Evolutionary conservation across 1,140 invertebrate genomes (phyloP).

Genomic region (Teleogryllus occipitalis): DNA sequence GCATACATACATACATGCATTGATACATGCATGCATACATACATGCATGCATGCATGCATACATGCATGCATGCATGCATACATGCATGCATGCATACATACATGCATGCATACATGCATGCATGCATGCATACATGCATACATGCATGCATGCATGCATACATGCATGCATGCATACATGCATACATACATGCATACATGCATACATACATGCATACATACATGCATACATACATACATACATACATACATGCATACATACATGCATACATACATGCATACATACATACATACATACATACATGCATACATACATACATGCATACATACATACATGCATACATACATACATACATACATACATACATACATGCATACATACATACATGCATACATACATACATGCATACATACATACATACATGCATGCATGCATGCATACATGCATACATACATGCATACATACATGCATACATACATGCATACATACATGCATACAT

Average conservation of each 20-base stretch:
- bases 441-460: conserved; percentile 20
- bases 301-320: conserved; percentile 22
- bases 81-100: too few relatives aligned
- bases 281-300: conserved; percentile 21
- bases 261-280: conserved; percentile 22
- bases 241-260: conserved; percentile 25
- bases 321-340: conserved; percentile 22
- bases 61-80: background rate
- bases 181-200: conserved; percentile 8
- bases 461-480: conserved; percentile 20
- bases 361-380: conserved; percentile 22
- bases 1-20: background rate
- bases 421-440: conserved; percentile 20
- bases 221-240: conserved; percentile 25
- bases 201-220: conserved; percentile 22
- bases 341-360: conserved; percentile 22
- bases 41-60: background rate
- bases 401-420: conserved; percentile 18
- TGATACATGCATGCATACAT: background rate
- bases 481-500: conserved; percentile 19
- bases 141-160: too few relatives aligned
- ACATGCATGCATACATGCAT: too few relatives aligned
- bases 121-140: too few relatives aligned
- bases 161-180: background rate
- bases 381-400: conserved; percentile 22